Percentiles rank a stretch among this genome's conserved stretches.
These are phyloP conservation scores for Rhodophaea formosa DNA, from an alignment of 2,888 invertebrate species.

Conservation along the genomic window DNA sequence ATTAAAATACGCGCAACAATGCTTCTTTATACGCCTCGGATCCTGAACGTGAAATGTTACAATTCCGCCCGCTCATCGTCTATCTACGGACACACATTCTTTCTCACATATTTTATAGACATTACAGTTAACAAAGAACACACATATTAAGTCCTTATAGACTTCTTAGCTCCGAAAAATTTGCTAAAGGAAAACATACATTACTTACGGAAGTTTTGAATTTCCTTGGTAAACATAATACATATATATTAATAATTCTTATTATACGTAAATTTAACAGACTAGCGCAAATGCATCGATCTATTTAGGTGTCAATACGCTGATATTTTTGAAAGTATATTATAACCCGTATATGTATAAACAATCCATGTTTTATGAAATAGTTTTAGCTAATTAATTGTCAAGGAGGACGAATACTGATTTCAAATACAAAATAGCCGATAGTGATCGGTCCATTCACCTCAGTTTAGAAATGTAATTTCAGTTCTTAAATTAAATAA, in stretches of 20 bases:
- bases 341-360: no score
- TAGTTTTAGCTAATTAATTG: conserved; percentile 4
- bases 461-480: not conserved
- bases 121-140: conserved; percentile 4
- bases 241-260: not conserved
- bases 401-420: conserved; percentile 7
- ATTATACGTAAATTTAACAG: not conserved
- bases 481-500: not conserved
- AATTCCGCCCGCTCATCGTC: not conserved
- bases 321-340: not conserved
- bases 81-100: not conserved
- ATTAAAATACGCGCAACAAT: conserved; percentile 19
- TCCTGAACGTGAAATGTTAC: not conserved
- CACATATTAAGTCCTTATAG: conserved; percentile 1
- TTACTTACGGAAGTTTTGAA: not conserved
- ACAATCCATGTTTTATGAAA: no score
- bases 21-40: conserved; percentile 9
- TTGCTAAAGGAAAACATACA: not conserved
- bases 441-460: conserved; percentile 15
- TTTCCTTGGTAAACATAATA: not conserved
- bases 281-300: conserved; percentile 15
- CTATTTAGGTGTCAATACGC: not conserved
- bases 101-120: not conserved
- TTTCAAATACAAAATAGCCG: conserved; percentile 6
- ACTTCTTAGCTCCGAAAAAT: not conserved